phyloP scores from a whole-genome alignment of 92 coral and sea anemone species.

The Meandrina meandrites region DNA sequence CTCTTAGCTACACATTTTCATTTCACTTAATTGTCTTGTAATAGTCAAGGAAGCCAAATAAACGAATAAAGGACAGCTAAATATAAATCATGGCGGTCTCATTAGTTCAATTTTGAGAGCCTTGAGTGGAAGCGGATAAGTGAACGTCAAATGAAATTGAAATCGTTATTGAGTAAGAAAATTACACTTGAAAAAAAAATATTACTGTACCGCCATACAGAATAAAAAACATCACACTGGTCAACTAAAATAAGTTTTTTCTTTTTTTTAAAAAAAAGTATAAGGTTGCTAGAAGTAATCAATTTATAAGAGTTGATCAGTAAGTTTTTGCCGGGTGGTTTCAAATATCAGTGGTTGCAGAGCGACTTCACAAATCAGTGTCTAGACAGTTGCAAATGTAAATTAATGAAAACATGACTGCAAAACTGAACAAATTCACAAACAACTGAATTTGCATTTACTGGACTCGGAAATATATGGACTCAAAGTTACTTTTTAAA shows the following conservation, averaged over 20 bases:
- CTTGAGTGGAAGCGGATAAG: background rate
- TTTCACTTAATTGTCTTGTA: background rate
- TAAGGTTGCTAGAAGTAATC: too few relatives aligned
- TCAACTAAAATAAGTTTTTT: background rate
- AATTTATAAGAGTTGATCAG: too few relatives aligned
- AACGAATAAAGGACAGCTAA: background rate
- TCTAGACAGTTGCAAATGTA: too few relatives aligned
- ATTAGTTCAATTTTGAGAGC: background rate
- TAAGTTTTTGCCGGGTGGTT: too few relatives aligned
- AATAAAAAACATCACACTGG: background rate
- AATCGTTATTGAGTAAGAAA: background rate
- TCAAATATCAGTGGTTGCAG: too few relatives aligned
- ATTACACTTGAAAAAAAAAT: background rate
- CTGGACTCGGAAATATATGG: too few relatives aligned
- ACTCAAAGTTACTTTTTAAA: too few relatives aligned
- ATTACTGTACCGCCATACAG: background rate
- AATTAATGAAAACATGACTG: too few relatives aligned
- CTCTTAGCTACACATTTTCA: background rate
- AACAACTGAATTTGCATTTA: too few relatives aligned
- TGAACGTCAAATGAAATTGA: background rate
- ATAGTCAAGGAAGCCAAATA: background rate
- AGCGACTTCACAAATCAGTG: too few relatives aligned
- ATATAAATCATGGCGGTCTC: background rate
- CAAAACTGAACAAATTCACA: too few relatives aligned
- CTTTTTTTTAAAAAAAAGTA: too few relatives aligned